phyloP scores from a whole-genome alignment of 2,888 invertebrate species.

The Melanargia galathea region DNA sequence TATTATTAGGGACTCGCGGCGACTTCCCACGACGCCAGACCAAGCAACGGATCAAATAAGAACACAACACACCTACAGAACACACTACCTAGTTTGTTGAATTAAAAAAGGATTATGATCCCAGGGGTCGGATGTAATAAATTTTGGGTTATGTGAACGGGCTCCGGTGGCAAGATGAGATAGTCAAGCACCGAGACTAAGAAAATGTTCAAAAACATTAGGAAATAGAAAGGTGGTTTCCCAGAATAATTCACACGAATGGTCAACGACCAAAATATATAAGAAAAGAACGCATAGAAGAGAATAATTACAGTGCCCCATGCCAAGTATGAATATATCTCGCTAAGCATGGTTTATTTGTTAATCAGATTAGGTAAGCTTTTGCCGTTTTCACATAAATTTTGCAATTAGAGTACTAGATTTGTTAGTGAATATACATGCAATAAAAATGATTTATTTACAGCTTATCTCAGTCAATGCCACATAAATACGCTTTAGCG shows the following conservation, averaged over 20 bases:
- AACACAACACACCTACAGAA: too few species aligned
- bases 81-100: too few species aligned
- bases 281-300: conserved; percentile 84
- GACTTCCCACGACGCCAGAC: neutral
- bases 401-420: conserved; percentile 25
- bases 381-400: conserved; percentile 7
- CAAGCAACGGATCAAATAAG: neutral
- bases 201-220: too few species aligned
- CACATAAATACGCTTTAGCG: conserved; percentile 45
- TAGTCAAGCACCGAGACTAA: too few species aligned
- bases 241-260: too few species aligned
- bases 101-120: too few species aligned
- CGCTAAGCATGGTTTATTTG: conserved; percentile 57
- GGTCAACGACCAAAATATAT: too few species aligned
- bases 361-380: conserved; percentile 15
- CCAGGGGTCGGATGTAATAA: too few species aligned
- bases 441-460: conserved; percentile 54
- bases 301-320: conserved; percentile 78
- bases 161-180: too few species aligned
- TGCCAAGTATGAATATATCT: too few species aligned
- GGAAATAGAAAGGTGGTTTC: too few species aligned
- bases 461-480: conserved; percentile 48
- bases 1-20: neutral
- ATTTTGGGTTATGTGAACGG: too few species aligned
- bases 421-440: conserved; percentile 40